phyloP scores from a whole-genome alignment of 2,797 vertebrate species.

The Cyprinella venusta region DNA sequence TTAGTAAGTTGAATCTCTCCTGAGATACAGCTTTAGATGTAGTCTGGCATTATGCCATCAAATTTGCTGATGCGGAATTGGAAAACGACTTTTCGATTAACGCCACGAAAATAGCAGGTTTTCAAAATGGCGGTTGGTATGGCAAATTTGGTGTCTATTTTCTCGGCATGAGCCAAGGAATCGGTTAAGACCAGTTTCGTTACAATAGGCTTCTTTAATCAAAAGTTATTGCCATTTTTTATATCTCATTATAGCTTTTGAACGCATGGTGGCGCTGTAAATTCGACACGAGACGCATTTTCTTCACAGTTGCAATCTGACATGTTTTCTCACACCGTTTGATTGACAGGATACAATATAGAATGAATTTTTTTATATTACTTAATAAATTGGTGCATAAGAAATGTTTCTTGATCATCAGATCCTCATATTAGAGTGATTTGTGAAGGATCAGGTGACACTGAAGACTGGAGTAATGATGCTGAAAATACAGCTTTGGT shows the following conservation, averaged over 20 bases:
- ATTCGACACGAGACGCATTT: background rate
- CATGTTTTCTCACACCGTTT: background rate
- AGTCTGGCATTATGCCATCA: too few species aligned
- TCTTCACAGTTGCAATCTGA: background rate
- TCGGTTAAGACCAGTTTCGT: too few species aligned
- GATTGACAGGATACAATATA: background rate
- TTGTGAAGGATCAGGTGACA: background rate
- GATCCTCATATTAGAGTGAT: background rate
- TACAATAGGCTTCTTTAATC: background rate
- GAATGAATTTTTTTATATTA: background rate
- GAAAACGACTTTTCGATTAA: background rate
- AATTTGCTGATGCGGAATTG: too few species aligned
- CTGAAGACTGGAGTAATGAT: background rate
- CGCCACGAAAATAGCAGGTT: background rate
- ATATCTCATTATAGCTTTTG: background rate
- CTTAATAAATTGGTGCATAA: background rate
- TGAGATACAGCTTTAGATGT: too few species aligned
- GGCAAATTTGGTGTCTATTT: background rate
- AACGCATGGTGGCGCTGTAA: background rate
- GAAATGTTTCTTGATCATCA: background rate
- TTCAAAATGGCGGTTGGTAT: background rate
- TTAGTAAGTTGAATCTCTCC: background rate
- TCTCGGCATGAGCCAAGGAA: too few species aligned
- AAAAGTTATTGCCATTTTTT: background rate
- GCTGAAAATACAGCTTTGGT: too few species aligned